These are phyloP conservation scores for Palloptera scutellata DNA, from an alignment of 2,888 invertebrate species.

Conservation along the genomic window DNA sequence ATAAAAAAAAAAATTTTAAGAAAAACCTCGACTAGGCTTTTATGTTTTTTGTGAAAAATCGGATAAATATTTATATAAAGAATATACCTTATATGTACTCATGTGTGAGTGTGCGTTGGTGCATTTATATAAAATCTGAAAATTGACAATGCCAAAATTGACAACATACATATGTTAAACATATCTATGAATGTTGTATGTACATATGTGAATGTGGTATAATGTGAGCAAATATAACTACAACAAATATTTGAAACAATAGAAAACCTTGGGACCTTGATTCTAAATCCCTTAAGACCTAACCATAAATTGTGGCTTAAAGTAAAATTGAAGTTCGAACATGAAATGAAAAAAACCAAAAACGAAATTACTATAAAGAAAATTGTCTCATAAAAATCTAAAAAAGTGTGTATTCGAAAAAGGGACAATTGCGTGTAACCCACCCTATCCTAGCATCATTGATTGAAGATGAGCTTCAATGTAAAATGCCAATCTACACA, in stretches of 20 bases:
- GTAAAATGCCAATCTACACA: background rate
- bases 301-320: constrained; percentile 28
- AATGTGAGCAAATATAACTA: no score
- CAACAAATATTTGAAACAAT: background rate
- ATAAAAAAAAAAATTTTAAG: background rate
- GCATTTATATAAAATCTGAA: no score
- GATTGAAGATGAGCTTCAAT: background rate
- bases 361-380: no score
- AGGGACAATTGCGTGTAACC: background rate
- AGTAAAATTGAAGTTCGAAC: constrained; percentile 20
- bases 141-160: no score
- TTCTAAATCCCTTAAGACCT: constrained; percentile 16
- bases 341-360: background rate
- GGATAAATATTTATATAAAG: background rate
- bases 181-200: no score
- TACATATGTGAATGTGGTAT: no score
- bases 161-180: no score
- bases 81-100: background rate
- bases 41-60: constrained; percentile 3
- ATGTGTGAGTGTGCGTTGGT: no score
- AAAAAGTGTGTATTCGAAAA: background rate
- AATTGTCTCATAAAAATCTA: background rate
- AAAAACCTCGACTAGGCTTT: background rate
- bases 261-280: background rate
- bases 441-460: background rate